These are phyloP conservation scores for Brevipalpus yothersi DNA, from an alignment of 1,140 invertebrate genomes.

Conservation along the genomic window DNA sequence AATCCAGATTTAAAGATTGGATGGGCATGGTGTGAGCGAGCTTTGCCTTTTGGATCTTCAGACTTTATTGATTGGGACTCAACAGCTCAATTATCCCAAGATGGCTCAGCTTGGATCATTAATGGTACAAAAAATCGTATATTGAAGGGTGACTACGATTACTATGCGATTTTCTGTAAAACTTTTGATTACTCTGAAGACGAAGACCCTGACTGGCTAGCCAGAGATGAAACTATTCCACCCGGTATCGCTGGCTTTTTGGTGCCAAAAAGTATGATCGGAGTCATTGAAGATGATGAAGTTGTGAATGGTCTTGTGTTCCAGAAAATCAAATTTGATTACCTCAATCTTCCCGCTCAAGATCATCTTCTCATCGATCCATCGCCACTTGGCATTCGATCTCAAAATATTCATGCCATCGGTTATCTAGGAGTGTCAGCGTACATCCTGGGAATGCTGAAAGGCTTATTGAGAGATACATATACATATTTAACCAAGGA, in stretches of 20 bases:
- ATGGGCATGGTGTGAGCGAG: slow-evolving; percentile 5
- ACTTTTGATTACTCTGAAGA: slow-evolving; percentile 3
- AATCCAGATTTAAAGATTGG: slow-evolving; percentile 4
- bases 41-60: neutral
- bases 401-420: slow-evolving; percentile 5
- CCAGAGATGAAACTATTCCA: neutral
- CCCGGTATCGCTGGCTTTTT: slow-evolving; percentile 4
- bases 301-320: slow-evolving; percentile 1
- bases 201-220: neutral
- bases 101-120: slow-evolving; percentile 5
- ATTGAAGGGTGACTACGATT: slow-evolving; percentile 4
- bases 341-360: neutral
- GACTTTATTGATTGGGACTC: slow-evolving; percentile 4
- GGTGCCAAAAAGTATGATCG: slow-evolving; percentile 1
- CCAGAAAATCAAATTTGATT: slow-evolving; percentile 4
- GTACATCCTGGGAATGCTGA: slow-evolving; percentile 5
- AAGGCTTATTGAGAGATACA: neutral
- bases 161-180: slow-evolving; percentile 8
- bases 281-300: slow-evolving; percentile 1
- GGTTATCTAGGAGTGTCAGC: slow-evolving; percentile 5
- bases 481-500: slow-evolving; percentile 7
- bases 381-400: neutral
- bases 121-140: slow-evolving; percentile 6
- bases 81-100: slow-evolving; percentile 1
- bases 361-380: slow-evolving; percentile 2